Evolutionary conservation across 2,797 vertebrate species (phyloP), one percentile per base, ranked within the genome.

Genomic region (Chromis chromis): DNA sequence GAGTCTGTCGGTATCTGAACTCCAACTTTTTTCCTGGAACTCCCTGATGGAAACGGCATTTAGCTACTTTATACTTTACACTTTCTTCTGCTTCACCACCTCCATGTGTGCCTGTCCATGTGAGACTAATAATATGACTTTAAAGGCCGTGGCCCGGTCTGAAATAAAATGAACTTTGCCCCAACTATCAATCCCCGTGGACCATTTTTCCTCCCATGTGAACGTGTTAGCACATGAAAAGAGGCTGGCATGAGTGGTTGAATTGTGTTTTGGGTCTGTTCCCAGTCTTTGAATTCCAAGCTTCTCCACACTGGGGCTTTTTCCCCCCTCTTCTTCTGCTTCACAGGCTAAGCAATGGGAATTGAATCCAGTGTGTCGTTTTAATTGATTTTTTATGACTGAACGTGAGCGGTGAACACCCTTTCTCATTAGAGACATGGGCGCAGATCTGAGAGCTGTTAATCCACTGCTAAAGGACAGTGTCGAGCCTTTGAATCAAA

Each of bases 111-210:
- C 65, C 22, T 25, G 57, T 72, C 59, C 44, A 22, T 57, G 73
- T 63, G 22, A 67, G 56, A 80, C 49, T 24, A 64, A 84, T 76
- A 81, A 85, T 68, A 87, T 81, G 70, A 81, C 50, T 82, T 78
- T 61, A 76, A 88, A 87, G 74, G 79, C 39, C 62, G 58, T 36
- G 11, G 39, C 65, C 70, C 33, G 46, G 72, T 72, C 22, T 8
- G 57, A 83, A 84, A 83, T 65, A 16, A 83, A 89, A 85, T 70
- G 33, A 88, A 90, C 83, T 86, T 78, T 73, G 63, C 49, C 68
- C 65, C 59, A 80, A 74, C 85, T 81, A 75, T 79, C 63, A 48
- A 13, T 50, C 73, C 68, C 48, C 0, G 16, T 48, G 66, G 74
- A 78, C 39, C 16, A 0, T 27, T 76, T 56, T 64, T 27, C 65